Evolutionary conservation across 2,113 vertebrate species (phyloP).

Genomic region (Coturnix japonica): DNA sequence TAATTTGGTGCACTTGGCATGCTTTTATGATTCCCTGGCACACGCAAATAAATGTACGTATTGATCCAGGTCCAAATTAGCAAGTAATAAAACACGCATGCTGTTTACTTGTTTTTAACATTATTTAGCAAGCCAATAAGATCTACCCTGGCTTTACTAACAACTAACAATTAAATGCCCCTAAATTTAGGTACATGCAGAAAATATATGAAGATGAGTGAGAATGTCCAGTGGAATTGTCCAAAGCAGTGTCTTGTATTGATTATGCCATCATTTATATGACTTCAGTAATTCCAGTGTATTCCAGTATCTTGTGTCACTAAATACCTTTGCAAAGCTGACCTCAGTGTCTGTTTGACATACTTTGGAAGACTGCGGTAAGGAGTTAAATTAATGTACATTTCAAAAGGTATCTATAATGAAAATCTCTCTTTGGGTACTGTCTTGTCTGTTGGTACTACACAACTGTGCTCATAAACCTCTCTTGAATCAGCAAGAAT

Average conservation of each 20-base stretch:
- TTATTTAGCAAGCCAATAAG: background rate
- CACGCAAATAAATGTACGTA: background rate
- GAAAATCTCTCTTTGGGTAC: background rate
- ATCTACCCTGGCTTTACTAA: background rate
- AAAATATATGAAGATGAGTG: background rate
- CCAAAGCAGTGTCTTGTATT: background rate
- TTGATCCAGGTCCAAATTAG: background rate
- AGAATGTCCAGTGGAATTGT: conserved; percentile 18
- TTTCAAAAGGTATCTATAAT: background rate
- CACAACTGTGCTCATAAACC: background rate
- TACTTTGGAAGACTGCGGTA: background rate
- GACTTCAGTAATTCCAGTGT: conserved; percentile 1
- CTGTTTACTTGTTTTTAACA: background rate
- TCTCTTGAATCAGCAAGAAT: background rate
- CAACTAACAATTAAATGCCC: background rate
- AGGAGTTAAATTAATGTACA: background rate
- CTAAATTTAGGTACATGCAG: background rate
- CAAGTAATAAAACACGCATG: background rate
- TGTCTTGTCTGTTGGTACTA: background rate
- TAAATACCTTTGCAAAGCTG: background rate
- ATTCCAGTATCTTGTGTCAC: rapidly evolving
- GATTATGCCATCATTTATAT: background rate
- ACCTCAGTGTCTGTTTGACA: background rate
- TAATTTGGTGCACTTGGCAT: background rate
- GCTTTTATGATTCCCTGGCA: background rate